Percentiles rank a stretch among this genome's conserved stretches.
Evolutionary conservation across 2,888 invertebrate genomes (phyloP).

Genomic region (Eristalis arbustorum): DNA sequence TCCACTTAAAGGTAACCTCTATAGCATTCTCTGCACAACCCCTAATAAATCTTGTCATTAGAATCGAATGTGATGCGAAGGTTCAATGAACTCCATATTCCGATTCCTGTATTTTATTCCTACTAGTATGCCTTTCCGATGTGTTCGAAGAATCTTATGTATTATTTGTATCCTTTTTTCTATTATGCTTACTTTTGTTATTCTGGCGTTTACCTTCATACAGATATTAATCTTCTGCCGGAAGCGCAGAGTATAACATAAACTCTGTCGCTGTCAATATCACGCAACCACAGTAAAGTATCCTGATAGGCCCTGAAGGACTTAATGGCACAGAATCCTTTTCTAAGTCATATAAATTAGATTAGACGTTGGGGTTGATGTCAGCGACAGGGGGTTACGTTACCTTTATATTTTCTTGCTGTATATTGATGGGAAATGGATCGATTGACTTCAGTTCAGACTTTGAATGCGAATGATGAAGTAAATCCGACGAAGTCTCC

Average conservation of each 20-base stretch:
- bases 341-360: constrained; percentile 40
- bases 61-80: constrained; percentile 32
- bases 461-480: not conserved
- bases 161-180: not conserved
- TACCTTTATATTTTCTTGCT: constrained; percentile 13
- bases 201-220: constrained; percentile 39
- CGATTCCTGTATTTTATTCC: not conserved
- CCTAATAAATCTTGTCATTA: constrained; percentile 32
- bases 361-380: constrained; percentile 15
- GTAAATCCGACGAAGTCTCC: too few species aligned
- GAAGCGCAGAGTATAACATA: constrained; percentile 16
- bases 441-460: not conserved
- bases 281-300: constrained; percentile 33
- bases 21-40: not conserved
- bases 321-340: constrained; percentile 45
- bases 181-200: not conserved
- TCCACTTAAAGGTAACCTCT: too few species aligned
- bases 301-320: constrained; percentile 28
- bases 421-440: not conserved
- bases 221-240: constrained; percentile 49
- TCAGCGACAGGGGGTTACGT: not conserved
- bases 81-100: constrained; percentile 18
- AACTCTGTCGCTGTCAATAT: constrained; percentile 25
- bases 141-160: constrained; percentile 10
- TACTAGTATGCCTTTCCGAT: constrained; percentile 14